Percentiles rank a stretch among this genome's conserved stretches.
Evolutionary conservation across 2,797 vertebrate species (phyloP).

Genomic region (Danio kyathit): DNA sequence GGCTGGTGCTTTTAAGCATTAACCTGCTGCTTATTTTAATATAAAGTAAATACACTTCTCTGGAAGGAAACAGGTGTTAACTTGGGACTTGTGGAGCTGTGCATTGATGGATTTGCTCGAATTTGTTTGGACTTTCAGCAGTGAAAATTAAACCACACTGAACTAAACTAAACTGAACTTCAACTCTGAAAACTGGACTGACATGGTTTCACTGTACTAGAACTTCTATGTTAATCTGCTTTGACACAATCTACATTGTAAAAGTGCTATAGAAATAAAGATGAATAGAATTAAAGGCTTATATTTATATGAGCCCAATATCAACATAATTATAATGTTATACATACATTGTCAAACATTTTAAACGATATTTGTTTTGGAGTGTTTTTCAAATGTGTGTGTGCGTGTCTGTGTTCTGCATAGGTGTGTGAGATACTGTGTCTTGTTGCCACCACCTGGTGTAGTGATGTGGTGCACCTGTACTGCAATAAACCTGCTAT

Average conservation of each 20-base stretch:
- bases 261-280: no score
- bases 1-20: neutral
- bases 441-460: slow-evolving; percentile 81
- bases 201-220: no score
- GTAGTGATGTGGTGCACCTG: slow-evolving; percentile 75
- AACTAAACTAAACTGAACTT: no score
- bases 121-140: no score
- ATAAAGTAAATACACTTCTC: neutral
- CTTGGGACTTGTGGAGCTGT: no score
- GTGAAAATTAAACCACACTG: no score
- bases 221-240: no score
- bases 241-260: no score
- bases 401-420: slow-evolving; percentile 9
- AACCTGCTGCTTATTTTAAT: neutral
- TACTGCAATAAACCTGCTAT: slow-evolving; percentile 46
- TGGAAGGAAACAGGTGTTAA: no score
- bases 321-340: slow-evolving; percentile 16
- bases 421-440: slow-evolving; percentile 59
- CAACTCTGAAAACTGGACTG: no score
- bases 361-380: neutral
- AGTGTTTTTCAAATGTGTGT: neutral
- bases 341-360: neutral
- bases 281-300: neutral
- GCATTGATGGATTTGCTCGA: no score
- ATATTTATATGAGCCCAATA: neutral